Evolutionary conservation across 2,888 invertebrate genomes (phyloP).

Genomic region (Melieria omissa): DNA sequence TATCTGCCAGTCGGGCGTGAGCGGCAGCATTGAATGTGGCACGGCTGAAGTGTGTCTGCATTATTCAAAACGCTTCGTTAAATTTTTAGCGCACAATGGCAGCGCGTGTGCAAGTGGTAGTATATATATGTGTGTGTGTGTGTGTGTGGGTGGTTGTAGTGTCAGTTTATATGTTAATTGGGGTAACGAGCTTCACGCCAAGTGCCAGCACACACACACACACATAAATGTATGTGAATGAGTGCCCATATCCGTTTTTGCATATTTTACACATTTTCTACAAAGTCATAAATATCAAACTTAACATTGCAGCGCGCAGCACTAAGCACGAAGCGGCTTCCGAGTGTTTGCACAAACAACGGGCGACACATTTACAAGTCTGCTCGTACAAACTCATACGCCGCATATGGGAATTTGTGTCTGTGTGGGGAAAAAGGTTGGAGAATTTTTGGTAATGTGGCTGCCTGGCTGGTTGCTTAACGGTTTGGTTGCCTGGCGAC

Average conservation of each 20-base stretch:
- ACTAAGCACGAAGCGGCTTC: neutral
- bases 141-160: neutral
- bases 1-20: too few species aligned
- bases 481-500: neutral
- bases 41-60: neutral
- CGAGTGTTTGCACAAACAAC: too few species aligned
- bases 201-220: neutral
- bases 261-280: neutral
- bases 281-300: conserved; percentile 6
- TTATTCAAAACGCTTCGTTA: conserved; percentile 3
- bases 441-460: neutral
- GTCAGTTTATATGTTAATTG: neutral
- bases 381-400: too few species aligned
- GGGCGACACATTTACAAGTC: too few species aligned
- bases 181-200: neutral
- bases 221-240: too few species aligned
- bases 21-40: neutral
- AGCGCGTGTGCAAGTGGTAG: neutral
- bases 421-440: neutral
- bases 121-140: neutral
- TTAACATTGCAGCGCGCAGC: neutral
- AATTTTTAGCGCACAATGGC: neutral
- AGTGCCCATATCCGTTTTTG: neutral
- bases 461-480: neutral
- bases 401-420: conserved; percentile 1